Conservation (phyloP, 2,888 invertebrate genomes). For the Neuroscelio doddi region DNA sequence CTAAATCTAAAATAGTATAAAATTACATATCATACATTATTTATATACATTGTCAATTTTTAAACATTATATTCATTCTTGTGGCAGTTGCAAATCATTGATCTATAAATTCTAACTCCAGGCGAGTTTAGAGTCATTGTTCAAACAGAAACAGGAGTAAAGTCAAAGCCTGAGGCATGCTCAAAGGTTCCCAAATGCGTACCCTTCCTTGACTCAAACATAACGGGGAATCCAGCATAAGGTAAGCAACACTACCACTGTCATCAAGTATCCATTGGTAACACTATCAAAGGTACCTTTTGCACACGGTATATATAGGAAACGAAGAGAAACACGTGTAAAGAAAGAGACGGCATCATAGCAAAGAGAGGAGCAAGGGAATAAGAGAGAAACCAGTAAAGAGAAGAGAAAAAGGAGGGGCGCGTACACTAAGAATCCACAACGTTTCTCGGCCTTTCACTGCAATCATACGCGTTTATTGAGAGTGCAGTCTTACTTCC, state of each 20-base stretch:
- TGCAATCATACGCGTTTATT: slow-evolving; percentile 32
- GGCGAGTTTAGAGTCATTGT: too few relatives aligned
- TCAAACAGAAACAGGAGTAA: slow-evolving; percentile 27
- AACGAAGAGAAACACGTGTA: slow-evolving; percentile 31
- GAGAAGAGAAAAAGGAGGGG: slow-evolving; percentile 40
- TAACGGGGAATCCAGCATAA: slow-evolving; percentile 43
- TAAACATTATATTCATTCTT: too few relatives aligned
- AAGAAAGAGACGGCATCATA: slow-evolving; percentile 23
- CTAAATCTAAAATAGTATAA: too few relatives aligned
- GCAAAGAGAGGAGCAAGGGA: slow-evolving; percentile 24
- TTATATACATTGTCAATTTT: too few relatives aligned
- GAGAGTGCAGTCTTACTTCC: slow-evolving; percentile 32
- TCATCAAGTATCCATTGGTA: slow-evolving; percentile 2
- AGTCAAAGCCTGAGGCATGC: slow-evolving; percentile 8
- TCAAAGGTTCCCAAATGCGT: slow-evolving; percentile 41
- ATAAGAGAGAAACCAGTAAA: slow-evolving; percentile 34
- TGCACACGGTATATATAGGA: slow-evolving; percentile 20
- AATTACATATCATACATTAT: too few relatives aligned
- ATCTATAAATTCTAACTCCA: too few relatives aligned
- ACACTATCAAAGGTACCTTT: slow-evolving; percentile 23
- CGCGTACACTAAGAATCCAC: slow-evolving; percentile 38
- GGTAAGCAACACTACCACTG: slow-evolving; percentile 18
- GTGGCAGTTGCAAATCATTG: too few relatives aligned
- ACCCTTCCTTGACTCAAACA: slow-evolving; percentile 32
- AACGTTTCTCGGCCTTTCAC: slow-evolving; percentile 47